Evolutionary conservation across 2,888 invertebrate genomes (phyloP).

Genomic region (Drosophila hawaiiensis): DNA sequence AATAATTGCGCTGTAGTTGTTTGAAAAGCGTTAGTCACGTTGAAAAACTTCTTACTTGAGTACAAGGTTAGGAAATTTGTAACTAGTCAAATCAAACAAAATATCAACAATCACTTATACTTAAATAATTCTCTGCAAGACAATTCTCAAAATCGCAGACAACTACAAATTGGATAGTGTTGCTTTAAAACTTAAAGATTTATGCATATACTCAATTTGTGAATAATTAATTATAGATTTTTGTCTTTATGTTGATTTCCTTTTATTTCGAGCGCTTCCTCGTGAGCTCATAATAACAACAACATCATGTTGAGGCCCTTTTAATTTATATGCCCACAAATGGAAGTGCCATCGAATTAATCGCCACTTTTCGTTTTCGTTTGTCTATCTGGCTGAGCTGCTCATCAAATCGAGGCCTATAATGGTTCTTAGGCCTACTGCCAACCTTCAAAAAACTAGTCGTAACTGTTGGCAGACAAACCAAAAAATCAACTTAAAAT

Average conservation of each 20-base stretch:
- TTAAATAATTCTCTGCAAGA: background rate
- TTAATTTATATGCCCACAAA: constrained; percentile 71
- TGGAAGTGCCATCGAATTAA: constrained; percentile 78
- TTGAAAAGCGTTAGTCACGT: constrained; percentile 7
- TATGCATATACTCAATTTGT: constrained; percentile 47
- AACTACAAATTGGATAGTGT: constrained; percentile 10
- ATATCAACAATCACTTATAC: background rate
- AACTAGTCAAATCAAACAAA: background rate
- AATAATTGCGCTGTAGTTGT: background rate
- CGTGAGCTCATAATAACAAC: constrained; percentile 34
- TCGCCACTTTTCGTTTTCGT: constrained; percentile 67
- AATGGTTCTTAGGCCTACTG: constrained; percentile 47
- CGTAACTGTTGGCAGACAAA: constrained; percentile 26
- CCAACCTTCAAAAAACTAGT: constrained; percentile 64
- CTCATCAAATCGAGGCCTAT: constrained; percentile 59
- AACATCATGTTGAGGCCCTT: constrained; percentile 38
- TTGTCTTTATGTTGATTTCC: constrained; percentile 38
- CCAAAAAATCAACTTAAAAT: constrained; percentile 33
- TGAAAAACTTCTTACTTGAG: background rate
- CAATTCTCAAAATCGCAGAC: constrained; percentile 18
- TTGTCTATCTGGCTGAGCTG: constrained; percentile 21
- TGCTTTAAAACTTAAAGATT: constrained; percentile 21
- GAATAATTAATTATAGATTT: constrained; percentile 59
- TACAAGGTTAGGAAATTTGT: constrained; percentile 1
- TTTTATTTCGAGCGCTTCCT: constrained; percentile 34